phyloP scores from a whole-genome alignment of 2,797 vertebrate species.

The Novumbra hubbsi region DNA sequence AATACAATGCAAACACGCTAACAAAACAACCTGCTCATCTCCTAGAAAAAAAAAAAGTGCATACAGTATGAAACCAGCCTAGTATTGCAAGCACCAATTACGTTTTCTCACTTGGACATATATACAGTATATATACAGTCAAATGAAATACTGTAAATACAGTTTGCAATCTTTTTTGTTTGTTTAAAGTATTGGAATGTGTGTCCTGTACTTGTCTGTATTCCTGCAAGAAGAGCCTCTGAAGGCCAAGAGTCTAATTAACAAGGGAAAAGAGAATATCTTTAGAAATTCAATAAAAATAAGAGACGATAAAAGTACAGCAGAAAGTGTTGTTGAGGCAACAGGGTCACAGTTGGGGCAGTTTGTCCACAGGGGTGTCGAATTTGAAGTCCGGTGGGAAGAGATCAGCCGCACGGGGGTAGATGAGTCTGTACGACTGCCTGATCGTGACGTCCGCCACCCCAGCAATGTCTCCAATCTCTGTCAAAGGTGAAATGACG shows the following conservation, averaged over 20 bases:
- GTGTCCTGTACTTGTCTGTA: constrained; percentile 69
- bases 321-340: constrained; percentile 32
- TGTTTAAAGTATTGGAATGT: constrained; percentile 86
- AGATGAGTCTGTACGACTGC: constrained; percentile 98
- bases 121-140: constrained; percentile 88
- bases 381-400: constrained; percentile 98
- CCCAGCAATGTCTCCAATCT: constrained; percentile 97
- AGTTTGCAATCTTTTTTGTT: constrained; percentile 62
- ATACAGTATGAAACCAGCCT: constrained; percentile 87
- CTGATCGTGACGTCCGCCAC: constrained; percentile 97
- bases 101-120: constrained; percentile 67
- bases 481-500: constrained; percentile 62
- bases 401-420: constrained; percentile 93
- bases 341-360: constrained; percentile 85
- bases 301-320: constrained; percentile 56
- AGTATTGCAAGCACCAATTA: constrained; percentile 80
- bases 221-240: constrained; percentile 59
- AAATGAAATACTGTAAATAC: constrained; percentile 77
- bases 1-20: constrained; percentile 76
- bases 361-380: constrained; percentile 96
- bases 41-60: constrained; percentile 85
- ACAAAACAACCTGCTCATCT: constrained; percentile 86
- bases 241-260: constrained; percentile 66
- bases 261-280: constrained; percentile 64
- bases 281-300: constrained; percentile 52